These are phyloP conservation scores for Anseranas semipalmata DNA, from an alignment of 2,113 vertebrate species.

Conservation along the genomic window DNA sequence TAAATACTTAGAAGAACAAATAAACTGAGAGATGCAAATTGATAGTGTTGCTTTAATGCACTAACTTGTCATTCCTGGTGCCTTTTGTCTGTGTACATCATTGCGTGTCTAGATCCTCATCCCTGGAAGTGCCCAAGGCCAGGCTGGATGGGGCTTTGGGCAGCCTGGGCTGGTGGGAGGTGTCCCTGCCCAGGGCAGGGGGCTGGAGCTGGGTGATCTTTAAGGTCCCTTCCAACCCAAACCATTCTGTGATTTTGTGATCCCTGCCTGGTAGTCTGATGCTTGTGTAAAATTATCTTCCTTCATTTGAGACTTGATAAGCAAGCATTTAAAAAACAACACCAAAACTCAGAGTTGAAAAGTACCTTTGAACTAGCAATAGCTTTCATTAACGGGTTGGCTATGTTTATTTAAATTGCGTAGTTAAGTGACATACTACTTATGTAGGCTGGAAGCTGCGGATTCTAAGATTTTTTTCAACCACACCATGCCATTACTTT, in stretches of 20 bases:
- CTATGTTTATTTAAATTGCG: not conserved
- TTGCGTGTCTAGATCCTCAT: not conserved
- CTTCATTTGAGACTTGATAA: not conserved
- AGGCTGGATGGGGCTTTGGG: not conserved
- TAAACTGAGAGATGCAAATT: not conserved
- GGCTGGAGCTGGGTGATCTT: too few species aligned
- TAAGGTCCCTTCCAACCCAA: not conserved
- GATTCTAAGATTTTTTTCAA: not conserved
- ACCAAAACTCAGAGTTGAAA: not conserved
- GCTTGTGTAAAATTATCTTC: not conserved
- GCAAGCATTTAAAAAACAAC: not conserved
- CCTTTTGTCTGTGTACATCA: accelerated
- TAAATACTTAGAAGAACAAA: not conserved
- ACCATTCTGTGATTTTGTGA: not conserved
- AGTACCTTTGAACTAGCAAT: not conserved
- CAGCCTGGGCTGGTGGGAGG: not conserved
- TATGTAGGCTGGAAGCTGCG: not conserved
- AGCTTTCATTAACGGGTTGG: not conserved
- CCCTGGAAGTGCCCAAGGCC: too few species aligned
- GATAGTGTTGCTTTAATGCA: not conserved
- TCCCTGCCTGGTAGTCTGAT: not conserved
- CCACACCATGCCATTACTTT: not conserved
- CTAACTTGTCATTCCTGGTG: not conserved
- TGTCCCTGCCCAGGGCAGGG: not conserved
- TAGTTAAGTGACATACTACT: not conserved